phyloP scores from a whole-genome alignment of 2,888 invertebrate species.

The Chrysina gloriosa region DNA sequence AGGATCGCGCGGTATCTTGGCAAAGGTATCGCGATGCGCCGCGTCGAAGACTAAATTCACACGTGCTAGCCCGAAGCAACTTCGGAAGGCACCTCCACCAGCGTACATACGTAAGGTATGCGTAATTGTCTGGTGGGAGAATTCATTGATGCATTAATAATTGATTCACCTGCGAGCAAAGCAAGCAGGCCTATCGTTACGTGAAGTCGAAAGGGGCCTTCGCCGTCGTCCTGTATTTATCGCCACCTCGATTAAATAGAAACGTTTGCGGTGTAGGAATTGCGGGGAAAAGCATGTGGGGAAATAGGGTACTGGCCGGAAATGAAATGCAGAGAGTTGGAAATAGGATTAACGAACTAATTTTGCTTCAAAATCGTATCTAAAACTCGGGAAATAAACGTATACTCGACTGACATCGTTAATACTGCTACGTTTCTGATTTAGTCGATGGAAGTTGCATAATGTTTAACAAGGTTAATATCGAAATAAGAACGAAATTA shows the following conservation, averaged over 20 bases:
- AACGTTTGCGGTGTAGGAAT: not conserved
- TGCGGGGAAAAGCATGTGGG: not conserved
- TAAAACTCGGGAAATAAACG: too few species aligned
- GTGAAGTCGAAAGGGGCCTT: not conserved
- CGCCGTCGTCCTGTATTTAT: not conserved
- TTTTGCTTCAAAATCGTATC: too few species aligned
- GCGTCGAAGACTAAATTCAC: constrained; percentile 10
- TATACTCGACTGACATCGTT: too few species aligned
- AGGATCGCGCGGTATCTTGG: not conserved
- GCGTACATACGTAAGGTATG: not conserved
- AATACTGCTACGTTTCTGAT: too few species aligned
- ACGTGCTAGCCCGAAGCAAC: constrained; percentile 25
- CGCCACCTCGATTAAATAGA: not conserved
- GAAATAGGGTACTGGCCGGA: not conserved
- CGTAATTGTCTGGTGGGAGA: constrained; percentile 13
- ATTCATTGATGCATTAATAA: constrained; percentile 29
- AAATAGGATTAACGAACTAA: not conserved
- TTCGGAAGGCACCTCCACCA: constrained; percentile 17
- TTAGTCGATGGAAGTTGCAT: too few species aligned
- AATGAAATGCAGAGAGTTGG: not conserved
- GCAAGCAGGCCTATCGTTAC: not conserved
- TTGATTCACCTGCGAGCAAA: constrained; percentile 20
- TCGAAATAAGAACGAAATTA: not conserved
- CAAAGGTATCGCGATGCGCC: not conserved
- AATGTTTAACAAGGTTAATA: too few species aligned